phyloP scores from a whole-genome alignment of 2,888 invertebrate genomes.

The Emmelina monodactyla region DNA sequence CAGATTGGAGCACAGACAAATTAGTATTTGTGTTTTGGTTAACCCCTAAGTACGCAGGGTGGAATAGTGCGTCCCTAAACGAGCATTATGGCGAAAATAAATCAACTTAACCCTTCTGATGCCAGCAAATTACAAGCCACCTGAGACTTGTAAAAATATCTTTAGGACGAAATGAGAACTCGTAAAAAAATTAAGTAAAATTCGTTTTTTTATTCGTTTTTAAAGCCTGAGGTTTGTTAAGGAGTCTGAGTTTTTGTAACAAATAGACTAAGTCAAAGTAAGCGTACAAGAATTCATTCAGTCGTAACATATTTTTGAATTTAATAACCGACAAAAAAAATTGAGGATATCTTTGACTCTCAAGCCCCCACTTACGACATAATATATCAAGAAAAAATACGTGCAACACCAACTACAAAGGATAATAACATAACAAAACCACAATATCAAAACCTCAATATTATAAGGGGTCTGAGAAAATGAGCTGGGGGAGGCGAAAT shows the following conservation, averaged over 20 bases:
- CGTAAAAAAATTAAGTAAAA: not conserved
- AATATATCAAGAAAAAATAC: slow-evolving; percentile 14
- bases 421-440: slow-evolving; percentile 20
- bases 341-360: too few species aligned
- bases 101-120: slow-evolving; percentile 58
- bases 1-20: slow-evolving; percentile 31
- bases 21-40: slow-evolving; percentile 36
- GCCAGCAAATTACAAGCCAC: slow-evolving; percentile 59
- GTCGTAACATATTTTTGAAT: too few species aligned
- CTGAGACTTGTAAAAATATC: slow-evolving; percentile 61
- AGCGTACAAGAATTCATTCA: too few species aligned
- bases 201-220: too few species aligned
- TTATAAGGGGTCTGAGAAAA: slow-evolving; percentile 45
- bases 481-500: slow-evolving; percentile 37
- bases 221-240: too few species aligned
- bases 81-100: slow-evolving; percentile 48
- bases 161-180: slow-evolving; percentile 23
- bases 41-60: slow-evolving; percentile 22
- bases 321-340: too few species aligned
- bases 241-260: too few species aligned
- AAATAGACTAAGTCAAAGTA: too few species aligned
- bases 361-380: too few species aligned
- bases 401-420: slow-evolving; percentile 20
- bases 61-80: slow-evolving; percentile 44
- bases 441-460: slow-evolving; percentile 24